Conservation (phyloP, 53 echinoderm and acorn worm genomes). For the Actinopyga echinites region DNA sequence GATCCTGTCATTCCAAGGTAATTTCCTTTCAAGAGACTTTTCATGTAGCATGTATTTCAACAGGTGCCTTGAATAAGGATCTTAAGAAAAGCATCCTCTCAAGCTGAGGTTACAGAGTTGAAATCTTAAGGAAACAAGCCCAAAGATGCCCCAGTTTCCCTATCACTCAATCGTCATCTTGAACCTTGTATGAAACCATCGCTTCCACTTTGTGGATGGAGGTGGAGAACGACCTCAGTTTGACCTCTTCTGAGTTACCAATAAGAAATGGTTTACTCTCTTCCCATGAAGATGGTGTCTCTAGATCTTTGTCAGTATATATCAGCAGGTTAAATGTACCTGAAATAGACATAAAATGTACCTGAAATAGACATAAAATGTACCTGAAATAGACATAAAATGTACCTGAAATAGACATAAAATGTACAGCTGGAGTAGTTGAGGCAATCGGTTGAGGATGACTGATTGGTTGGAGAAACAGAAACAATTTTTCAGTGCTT, state of each 20-base stretch:
- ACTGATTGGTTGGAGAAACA: no score
- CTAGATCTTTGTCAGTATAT: conserved; percentile 90
- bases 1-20: no score
- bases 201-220: conserved; percentile 93
- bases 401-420: background rate
- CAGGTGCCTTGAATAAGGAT: no score
- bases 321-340: conserved; percentile 94
- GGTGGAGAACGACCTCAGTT: conserved; percentile 86
- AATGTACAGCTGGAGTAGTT: no score
- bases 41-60: no score
- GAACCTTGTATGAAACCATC: conserved; percentile 84
- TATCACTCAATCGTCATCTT: conserved; percentile 50
- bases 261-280: conserved; percentile 90
- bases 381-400: background rate
- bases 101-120: no score
- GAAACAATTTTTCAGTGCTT: no score
- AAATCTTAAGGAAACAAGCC: no score
- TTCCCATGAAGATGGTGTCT: conserved; percentile 85
- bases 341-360: conserved; percentile 20
- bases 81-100: no score
- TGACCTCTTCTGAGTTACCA: conserved; percentile 86
- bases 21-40: no score
- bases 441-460: no score
- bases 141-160: no score
- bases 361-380: background rate